phyloP scores from a whole-genome alignment of 2,797 vertebrate genomes.

The Morelia viridis region DNA sequence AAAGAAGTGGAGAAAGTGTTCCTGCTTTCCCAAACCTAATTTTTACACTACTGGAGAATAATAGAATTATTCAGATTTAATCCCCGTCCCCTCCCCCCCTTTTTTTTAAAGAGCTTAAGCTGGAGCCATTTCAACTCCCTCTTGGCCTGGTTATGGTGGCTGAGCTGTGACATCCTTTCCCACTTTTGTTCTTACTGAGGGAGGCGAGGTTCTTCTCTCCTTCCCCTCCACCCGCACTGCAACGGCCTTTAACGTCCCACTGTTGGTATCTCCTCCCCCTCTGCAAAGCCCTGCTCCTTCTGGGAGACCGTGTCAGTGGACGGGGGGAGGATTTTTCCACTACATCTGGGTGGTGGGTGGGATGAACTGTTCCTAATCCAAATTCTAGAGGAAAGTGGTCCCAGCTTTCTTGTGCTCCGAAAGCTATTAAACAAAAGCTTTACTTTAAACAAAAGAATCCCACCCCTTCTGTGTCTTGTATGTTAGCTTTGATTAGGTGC shows the following conservation, averaged over 20 bases:
- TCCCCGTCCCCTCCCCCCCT: not conserved
- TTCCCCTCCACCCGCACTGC: not conserved
- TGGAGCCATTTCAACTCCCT: not conserved
- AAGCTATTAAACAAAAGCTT: slow-evolving; percentile 6
- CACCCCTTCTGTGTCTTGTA: not conserved
- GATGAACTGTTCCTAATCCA: too few relatives aligned
- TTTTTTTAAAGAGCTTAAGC: not conserved
- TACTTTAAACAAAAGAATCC: not conserved
- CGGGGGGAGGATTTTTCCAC: not conserved
- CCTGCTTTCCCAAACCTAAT: not conserved
- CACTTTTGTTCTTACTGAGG: not conserved
- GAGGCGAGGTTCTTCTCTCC: not conserved
- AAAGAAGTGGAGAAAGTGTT: not conserved
- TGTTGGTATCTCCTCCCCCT: not conserved
- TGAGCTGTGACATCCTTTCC: not conserved
- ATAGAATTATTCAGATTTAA: not conserved
- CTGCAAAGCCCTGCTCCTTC: too few relatives aligned
- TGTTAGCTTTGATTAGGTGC: not conserved
- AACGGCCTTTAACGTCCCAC: slow-evolving; percentile 1
- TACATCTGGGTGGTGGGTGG: not conserved
- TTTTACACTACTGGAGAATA: not conserved
- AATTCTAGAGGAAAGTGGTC: not conserved
- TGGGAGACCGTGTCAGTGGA: not conserved
- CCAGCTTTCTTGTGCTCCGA: not conserved
- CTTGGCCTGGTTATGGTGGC: not conserved